phyloP scores from a whole-genome alignment of 2,888 invertebrate species.

The Sphaeridia pumilis region DNA sequence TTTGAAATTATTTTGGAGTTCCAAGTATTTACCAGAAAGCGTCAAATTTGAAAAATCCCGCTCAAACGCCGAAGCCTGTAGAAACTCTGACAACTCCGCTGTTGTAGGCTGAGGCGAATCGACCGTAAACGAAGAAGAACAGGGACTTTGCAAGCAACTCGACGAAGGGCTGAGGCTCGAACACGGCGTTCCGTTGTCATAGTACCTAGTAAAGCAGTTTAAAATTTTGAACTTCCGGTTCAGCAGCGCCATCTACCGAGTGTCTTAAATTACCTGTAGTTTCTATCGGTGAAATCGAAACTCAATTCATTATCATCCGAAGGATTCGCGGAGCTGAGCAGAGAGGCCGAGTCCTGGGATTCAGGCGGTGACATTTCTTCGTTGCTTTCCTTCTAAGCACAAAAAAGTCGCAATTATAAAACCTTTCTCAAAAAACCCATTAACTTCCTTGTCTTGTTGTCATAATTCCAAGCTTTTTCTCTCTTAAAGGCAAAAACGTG shows the following conservation, averaged over 20 bases:
- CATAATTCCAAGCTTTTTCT: too few species aligned
- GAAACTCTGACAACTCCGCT: slow-evolving; percentile 88
- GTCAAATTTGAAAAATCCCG: slow-evolving; percentile 88
- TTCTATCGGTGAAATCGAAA: slow-evolving; percentile 71
- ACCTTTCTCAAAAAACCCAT: too few species aligned
- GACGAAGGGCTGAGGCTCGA: slow-evolving; percentile 73
- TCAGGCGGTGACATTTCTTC: slow-evolving; percentile 35
- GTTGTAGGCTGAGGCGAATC: slow-evolving; percentile 70
- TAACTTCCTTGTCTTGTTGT: too few species aligned
- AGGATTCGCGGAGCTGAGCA: slow-evolving; percentile 39
- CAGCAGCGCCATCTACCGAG: too few species aligned
- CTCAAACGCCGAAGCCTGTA: slow-evolving; percentile 60
- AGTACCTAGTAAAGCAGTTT: slow-evolving; percentile 47
- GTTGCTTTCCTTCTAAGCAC: slow-evolving; percentile 33
- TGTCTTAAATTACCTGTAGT: slow-evolving; percentile 65
- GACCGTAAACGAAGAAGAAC: slow-evolving; percentile 52
- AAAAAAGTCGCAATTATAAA: too few species aligned
- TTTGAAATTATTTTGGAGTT: too few species aligned
- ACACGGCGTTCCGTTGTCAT: slow-evolving; percentile 66
- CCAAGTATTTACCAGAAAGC: slow-evolving; percentile 82
- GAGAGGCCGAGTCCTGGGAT: slow-evolving; percentile 34
- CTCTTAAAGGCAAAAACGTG: too few species aligned
- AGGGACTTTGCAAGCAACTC: slow-evolving; percentile 63
- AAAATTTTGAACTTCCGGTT: too few species aligned
- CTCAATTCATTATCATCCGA: slow-evolving; percentile 58